Conservation (phyloP, 2,797 vertebrate genomes). For the Antennarius maculatus region DNA sequence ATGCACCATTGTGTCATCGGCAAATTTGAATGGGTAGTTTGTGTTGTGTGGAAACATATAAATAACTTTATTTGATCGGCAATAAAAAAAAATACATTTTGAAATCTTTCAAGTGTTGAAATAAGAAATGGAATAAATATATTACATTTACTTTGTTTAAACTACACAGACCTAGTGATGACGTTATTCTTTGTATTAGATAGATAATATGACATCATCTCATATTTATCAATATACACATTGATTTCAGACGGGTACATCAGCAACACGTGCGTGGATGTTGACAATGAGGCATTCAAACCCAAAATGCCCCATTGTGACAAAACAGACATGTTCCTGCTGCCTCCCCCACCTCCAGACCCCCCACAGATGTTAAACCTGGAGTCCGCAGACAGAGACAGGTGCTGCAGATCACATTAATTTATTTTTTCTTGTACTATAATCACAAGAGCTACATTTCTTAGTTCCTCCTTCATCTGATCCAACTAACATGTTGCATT, state of each 20-base stretch:
- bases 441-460: background rate
- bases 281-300: slow-evolving; percentile 82
- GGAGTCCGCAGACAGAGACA: slow-evolving; percentile 52
- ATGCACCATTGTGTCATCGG: no score
- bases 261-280: slow-evolving; percentile 79
- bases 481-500: slow-evolving; percentile 37
- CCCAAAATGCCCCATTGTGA: slow-evolving; percentile 51
- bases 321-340: slow-evolving; percentile 4
- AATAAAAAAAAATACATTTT: no score
- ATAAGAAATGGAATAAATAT: no score
- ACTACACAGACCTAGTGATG: background rate
- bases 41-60: no score
- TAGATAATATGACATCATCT: background rate
- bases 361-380: slow-evolving; percentile 48
- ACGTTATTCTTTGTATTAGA: background rate
- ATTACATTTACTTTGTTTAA: background rate
- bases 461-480: slow-evolving; percentile 6
- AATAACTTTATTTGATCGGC: no score
- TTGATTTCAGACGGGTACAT: slow-evolving; percentile 80
- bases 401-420: slow-evolving; percentile 41
- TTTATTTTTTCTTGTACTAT: background rate
- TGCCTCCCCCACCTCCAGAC: slow-evolving; percentile 72
- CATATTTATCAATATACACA: background rate
- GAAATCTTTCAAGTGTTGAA: no score
- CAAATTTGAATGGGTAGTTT: no score